Base-by-base conservation (phyloP, 2,797 vertebrate species). In the Danio albolineatus region DNA sequence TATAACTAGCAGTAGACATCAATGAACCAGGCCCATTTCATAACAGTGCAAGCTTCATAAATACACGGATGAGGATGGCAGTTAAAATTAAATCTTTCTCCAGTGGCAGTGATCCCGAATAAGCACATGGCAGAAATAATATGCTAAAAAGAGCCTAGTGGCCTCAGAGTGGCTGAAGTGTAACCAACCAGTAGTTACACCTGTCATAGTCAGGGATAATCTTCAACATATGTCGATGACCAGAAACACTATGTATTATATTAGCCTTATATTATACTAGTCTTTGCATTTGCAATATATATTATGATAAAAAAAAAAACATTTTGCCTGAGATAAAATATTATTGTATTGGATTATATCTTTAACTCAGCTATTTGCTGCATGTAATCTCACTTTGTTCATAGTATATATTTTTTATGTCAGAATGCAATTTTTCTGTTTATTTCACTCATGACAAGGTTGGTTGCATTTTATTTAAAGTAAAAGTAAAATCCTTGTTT, bases 51-150 rank as follows among this genome's bases (percentile, higher is more conserved):
- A 21, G 54, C 16, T 19, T 59, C 4, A 48, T 59, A 21, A 36
- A 54, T 28, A 46, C 43, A 67, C 54, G 57, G 51, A 44, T 49
- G 16, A 16, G 16, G 44, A 41, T 59, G n/a, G 43, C 10, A 49
- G 43, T 77, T 77, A 48, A 69, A 59, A 69, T 21, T 0, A 48
- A 6, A 3, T 64, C 43, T 67, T 67, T 77, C 39, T 48, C 21
- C 54, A 48, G 54, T 60, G 65, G 65, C 64, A 51, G 44, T 71
- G 66, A 62, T 71, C 57, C 57, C 53, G 56, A 49, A 71, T 43
- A 78, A 71, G 56, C 46, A 51, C 38, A 70, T 43, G 43, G 53
- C 62, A 38, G 53, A 67, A 77, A 69, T 69, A 59, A 59, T 57
- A 38, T 0, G 16, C 39, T 77, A 38, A 17, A 57, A 77, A 77